phyloP scores from a whole-genome alignment of 2,113 vertebrate genomes.

The Paradoxurus hermaphroditus region DNA sequence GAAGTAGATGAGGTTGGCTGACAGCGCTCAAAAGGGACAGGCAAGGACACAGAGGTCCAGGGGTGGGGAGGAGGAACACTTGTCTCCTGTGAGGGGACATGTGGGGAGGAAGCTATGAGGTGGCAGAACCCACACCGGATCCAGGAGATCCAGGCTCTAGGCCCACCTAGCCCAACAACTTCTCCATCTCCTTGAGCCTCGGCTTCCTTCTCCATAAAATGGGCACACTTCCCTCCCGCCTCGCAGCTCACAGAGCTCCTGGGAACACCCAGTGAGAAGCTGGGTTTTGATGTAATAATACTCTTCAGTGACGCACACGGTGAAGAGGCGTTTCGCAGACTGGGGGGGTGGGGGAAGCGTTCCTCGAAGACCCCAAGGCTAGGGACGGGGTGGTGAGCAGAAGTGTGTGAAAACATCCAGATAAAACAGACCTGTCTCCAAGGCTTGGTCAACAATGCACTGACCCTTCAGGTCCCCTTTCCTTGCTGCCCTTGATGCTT shows the following conservation, averaged over 20 bases:
- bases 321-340: not conserved
- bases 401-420: not conserved
- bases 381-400: not conserved
- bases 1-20: not conserved
- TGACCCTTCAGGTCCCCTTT: not conserved
- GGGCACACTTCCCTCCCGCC: not conserved
- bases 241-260: not conserved
- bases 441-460: not conserved
- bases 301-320: not conserved
- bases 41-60: not conserved
- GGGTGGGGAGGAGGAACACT: not conserved
- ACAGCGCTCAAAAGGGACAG: not conserved
- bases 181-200: not conserved
- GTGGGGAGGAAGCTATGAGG: fast-evolving
- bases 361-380: not conserved
- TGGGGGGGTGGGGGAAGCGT: too few species aligned
- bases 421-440: not conserved
- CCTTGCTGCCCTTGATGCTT: not conserved
- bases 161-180: not conserved
- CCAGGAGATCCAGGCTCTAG: not conserved
- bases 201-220: not conserved
- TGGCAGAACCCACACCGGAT: not conserved
- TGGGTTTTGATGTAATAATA: not conserved
- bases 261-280: not conserved
- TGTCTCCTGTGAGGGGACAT: not conserved